Evolutionary conservation across 2,888 invertebrate species (phyloP).

Genomic region (Hyles lineata): DNA sequence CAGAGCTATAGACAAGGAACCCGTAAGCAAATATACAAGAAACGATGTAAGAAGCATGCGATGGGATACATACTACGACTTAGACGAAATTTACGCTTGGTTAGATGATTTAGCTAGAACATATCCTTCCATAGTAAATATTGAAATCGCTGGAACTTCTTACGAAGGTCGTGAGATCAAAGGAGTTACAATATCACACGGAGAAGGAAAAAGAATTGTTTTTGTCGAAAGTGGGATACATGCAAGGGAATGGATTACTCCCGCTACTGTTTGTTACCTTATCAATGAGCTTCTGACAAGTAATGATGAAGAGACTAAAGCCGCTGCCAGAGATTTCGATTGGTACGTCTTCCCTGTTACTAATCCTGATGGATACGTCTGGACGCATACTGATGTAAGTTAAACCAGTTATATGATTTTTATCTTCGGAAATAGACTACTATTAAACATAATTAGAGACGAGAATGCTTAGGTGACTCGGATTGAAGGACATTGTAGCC

Average conservation of each 20-base stretch:
- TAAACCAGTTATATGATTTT: slow-evolving; percentile 11
- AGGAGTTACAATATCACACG: slow-evolving; percentile 79
- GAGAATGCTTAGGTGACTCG: too few species aligned
- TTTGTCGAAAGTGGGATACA: slow-evolving; percentile 86
- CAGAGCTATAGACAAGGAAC: slow-evolving; percentile 82
- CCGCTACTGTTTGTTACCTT: slow-evolving; percentile 86
- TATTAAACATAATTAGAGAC: too few species aligned
- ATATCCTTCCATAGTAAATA: slow-evolving; percentile 75
- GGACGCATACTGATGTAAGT: slow-evolving; percentile 85
- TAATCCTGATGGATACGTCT: slow-evolving; percentile 92
- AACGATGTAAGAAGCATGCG: slow-evolving; percentile 65
- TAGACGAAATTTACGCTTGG: slow-evolving; percentile 86
- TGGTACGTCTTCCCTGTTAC: slow-evolving; percentile 91
- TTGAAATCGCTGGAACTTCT: slow-evolving; percentile 68
- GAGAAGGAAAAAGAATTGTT: slow-evolving; percentile 59
- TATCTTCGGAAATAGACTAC: background rate
- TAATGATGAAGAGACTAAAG: slow-evolving; percentile 66
- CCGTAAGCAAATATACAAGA: slow-evolving; percentile 57
- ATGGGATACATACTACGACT: slow-evolving; percentile 86
- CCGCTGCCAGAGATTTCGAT: slow-evolving; percentile 84
- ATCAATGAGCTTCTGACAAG: slow-evolving; percentile 86
- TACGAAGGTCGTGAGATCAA: slow-evolving; percentile 75
- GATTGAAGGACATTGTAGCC: too few species aligned
- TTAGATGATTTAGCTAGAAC: slow-evolving; percentile 75
- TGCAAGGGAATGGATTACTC: slow-evolving; percentile 91